phyloP scores from a whole-genome alignment of 2,888 invertebrate species.

The Lasioglossum marginatum region DNA sequence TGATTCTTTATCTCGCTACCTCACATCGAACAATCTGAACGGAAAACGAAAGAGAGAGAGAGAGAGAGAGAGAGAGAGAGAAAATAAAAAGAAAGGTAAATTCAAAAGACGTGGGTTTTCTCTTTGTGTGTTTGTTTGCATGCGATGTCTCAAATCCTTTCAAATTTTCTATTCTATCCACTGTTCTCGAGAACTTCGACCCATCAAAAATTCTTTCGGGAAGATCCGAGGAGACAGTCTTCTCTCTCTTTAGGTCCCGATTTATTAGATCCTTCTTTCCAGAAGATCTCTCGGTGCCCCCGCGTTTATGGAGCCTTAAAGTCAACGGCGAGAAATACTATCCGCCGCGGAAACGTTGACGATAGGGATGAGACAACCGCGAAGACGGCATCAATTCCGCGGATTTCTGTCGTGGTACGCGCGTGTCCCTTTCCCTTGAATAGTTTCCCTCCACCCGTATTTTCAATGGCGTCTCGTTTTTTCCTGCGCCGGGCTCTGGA shows the following conservation, averaged over 20 bases:
- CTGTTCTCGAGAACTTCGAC: neutral
- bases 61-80: neutral
- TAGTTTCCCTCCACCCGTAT: neutral
- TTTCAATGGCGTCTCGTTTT: constrained; percentile 37
- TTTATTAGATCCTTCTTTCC: neutral
- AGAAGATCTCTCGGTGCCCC: neutral
- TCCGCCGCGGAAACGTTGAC: neutral
- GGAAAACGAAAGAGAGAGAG: neutral
- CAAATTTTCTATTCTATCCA: neutral
- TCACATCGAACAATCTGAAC: neutral
- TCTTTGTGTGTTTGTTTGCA: constrained; percentile 7
- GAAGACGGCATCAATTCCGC: constrained; percentile 28
- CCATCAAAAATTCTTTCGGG: neutral
- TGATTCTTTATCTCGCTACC: constrained; percentile 64
- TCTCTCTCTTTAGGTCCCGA: neutral
- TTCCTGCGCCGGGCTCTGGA: constrained; percentile 12
- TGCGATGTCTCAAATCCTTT: constrained; percentile 12
- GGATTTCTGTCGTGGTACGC: constrained; percentile 10
- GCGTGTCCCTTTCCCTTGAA: constrained; percentile 36
- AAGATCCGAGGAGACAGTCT: neutral
- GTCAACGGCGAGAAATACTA: constrained; percentile 4
- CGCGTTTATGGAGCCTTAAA: constrained; percentile 9
- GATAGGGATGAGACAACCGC: constrained; percentile 24
- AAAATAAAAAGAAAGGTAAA: neutral
- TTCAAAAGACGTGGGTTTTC: neutral